Percentiles rank a stretch among this genome's conserved stretches.
These are phyloP conservation scores for Otocyon megalotis DNA, from an alignment of 2,113 vertebrate genomes.

Conservation along the genomic window DNA sequence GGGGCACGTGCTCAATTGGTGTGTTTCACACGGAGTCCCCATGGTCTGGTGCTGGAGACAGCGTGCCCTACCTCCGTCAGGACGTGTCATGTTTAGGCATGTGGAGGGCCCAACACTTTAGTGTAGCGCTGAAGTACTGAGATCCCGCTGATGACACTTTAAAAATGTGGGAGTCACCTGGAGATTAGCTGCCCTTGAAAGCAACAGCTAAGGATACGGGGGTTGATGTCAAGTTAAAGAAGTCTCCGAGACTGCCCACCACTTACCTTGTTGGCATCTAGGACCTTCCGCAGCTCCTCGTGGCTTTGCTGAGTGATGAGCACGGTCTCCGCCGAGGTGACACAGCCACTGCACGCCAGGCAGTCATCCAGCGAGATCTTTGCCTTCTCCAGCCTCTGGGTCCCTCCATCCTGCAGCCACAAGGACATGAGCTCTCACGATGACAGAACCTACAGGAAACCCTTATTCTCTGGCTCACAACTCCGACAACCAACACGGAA, in stretches of 20 bases:
- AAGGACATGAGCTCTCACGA: neutral
- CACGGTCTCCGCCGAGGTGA: slow-evolving; percentile 97
- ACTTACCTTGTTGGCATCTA: slow-evolving; percentile 91
- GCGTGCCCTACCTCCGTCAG: fast-evolving
- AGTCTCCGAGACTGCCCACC: fast-evolving
- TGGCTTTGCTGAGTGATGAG: slow-evolving; percentile 97
- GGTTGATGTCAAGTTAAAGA: too few relatives aligned
- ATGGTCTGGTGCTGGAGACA: neutral
- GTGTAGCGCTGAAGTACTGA: fast-evolving
- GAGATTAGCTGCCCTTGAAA: neutral
- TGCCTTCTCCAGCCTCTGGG: slow-evolving; percentile 93
- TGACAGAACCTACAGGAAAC: fast-evolving
- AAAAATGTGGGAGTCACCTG: neutral
- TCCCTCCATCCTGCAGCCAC: slow-evolving; percentile 90
- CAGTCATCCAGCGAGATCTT: slow-evolving; percentile 96
- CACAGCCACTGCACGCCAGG: slow-evolving; percentile 97
- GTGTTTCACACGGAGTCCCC: neutral
- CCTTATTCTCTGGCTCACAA: neutral
- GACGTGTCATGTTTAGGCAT: fast-evolving
- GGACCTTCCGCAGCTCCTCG: slow-evolving; percentile 91
- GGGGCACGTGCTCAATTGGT: fast-evolving
- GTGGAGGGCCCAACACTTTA: neutral
- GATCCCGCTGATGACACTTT: neutral
- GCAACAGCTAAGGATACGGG: neutral
- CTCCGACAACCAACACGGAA: fast-evolving